Conservation (phyloP, 2,888 invertebrate genomes). For the Parthenolecanium corni region DNA sequence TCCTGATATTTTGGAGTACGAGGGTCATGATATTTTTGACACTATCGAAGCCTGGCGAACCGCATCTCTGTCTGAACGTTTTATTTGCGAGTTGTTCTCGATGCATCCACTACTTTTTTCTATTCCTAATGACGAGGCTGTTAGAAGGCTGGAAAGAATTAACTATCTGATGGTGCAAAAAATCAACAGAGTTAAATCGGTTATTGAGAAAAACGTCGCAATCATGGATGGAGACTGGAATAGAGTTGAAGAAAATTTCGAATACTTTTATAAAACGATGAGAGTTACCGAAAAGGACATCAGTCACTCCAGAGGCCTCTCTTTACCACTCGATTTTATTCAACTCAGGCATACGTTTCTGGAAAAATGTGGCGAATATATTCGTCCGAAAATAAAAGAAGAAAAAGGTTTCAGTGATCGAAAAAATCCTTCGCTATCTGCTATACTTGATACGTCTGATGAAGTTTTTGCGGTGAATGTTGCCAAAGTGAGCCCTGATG, state of each 20-base stretch:
- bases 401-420: not conserved
- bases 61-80: not conserved
- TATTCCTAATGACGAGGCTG: not conserved
- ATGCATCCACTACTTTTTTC: constrained; percentile 8
- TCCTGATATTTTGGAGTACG: constrained; percentile 8
- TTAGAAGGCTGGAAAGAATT: not conserved
- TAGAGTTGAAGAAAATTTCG: constrained; percentile 7
- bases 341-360: constrained; percentile 12
- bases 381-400: constrained; percentile 25
- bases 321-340: constrained; percentile 9
- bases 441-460: constrained; percentile 30
- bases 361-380: constrained; percentile 14
- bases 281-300: constrained; percentile 10
- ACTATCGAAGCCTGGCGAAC: constrained; percentile 10
- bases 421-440: constrained; percentile 29
- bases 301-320: constrained; percentile 5
- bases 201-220: constrained; percentile 1
- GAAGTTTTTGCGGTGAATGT: constrained; percentile 29
- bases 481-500: constrained; percentile 30
- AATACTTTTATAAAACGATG: constrained; percentile 13
- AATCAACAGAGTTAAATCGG: constrained; percentile 6
- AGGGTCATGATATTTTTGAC: not conserved
- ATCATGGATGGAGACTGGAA: constrained; percentile 12
- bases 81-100: constrained; percentile 5
- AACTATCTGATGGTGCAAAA: constrained; percentile 5